These are phyloP conservation scores for Chitala chitala DNA, from an alignment of 2,113 vertebrate genomes.

Conservation along the genomic window DNA sequence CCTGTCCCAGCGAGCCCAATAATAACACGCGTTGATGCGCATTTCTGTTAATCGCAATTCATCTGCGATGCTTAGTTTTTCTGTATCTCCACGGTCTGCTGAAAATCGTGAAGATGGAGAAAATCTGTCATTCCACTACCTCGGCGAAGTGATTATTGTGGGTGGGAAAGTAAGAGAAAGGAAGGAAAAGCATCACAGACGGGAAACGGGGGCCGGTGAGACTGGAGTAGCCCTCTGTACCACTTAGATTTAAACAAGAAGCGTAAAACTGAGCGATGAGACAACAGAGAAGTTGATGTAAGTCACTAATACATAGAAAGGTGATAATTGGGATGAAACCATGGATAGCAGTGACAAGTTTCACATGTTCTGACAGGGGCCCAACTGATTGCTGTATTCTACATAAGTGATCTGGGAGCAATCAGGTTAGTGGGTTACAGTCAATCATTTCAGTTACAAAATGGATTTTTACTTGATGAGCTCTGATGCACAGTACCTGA, in stretches of 20 bases:
- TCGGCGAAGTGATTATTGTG: constrained; percentile 42
- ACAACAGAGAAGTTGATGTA: not conserved
- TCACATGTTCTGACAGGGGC: too few species aligned
- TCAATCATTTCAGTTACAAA: too few species aligned
- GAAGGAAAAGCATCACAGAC: constrained; percentile 70
- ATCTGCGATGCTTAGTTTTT: not conserved
- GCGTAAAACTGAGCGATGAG: not conserved
- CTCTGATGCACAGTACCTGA: too few species aligned
- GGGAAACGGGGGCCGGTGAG: constrained; percentile 34
- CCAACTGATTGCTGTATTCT: too few species aligned
- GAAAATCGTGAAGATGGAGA: not conserved
- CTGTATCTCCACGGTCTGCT: not conserved
- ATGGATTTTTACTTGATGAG: too few species aligned
- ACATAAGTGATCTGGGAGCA: too few species aligned
- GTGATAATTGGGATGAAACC: too few species aligned
- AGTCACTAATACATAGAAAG: too few species aligned
- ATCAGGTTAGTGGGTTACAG: too few species aligned
- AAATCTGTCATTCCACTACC: constrained; percentile 24
- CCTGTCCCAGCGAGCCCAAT: constrained; percentile 41
- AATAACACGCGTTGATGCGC: constrained; percentile 48
- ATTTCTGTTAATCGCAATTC: constrained; percentile 37
- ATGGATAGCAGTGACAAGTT: too few species aligned
- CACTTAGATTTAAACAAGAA: not conserved
- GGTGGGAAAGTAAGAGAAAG: constrained; percentile 73
- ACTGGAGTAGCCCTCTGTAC: constrained; percentile 3